Evolutionary conservation across 2,113 vertebrate genomes (phyloP).

Genomic region (Catharus bicknelli): DNA sequence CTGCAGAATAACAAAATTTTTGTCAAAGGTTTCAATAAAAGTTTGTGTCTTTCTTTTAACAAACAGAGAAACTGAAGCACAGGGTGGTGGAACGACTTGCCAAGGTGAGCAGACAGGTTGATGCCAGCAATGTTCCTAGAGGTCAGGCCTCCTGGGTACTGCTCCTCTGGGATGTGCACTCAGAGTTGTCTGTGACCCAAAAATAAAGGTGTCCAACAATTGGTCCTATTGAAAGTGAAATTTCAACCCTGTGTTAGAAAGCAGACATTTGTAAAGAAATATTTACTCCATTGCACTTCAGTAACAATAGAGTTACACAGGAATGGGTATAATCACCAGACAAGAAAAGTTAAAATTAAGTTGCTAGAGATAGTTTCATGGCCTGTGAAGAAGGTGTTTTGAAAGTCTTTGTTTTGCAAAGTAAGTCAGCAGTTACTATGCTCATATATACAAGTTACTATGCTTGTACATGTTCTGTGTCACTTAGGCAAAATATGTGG

Average conservation of each 20-base stretch:
- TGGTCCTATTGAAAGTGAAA: background rate
- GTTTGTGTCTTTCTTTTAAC: background rate
- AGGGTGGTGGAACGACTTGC: background rate
- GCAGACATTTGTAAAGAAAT: background rate
- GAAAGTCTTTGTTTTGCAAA: background rate
- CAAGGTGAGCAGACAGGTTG: accelerated
- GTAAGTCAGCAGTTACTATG: background rate
- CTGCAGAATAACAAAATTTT: background rate
- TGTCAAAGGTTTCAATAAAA: background rate
- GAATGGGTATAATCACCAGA: background rate
- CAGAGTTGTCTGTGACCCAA: background rate
- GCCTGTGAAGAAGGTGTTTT: background rate
- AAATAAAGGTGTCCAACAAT: background rate
- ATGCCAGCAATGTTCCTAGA: accelerated
- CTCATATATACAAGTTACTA: background rate
- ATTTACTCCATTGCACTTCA: background rate
- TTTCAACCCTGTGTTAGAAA: background rate
- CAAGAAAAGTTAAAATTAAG: background rate
- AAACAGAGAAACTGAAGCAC: background rate
- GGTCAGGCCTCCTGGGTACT: background rate
- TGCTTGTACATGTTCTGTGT: background rate
- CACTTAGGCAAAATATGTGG: background rate
- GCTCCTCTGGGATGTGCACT: background rate
- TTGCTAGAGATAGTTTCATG: background rate
- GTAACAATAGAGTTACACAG: background rate